Base-by-base conservation (phyloP, 2,797 vertebrate species). In the Chromobotia macracanthus region DNA sequence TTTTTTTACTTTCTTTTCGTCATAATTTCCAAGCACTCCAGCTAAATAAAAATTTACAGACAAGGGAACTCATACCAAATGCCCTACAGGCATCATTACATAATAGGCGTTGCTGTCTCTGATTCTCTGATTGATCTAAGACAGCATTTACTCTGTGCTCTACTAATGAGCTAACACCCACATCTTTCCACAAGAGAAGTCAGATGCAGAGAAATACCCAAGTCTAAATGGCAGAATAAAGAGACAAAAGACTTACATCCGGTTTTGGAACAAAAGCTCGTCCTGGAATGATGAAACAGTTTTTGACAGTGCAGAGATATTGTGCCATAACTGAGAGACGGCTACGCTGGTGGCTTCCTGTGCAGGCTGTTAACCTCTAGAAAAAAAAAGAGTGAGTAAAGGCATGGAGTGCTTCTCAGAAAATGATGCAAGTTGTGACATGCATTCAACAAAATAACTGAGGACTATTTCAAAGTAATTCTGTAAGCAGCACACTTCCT, bases 261-360 rank as follows among this genome's bases (percentile, higher is more conserved):
- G 98, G 98, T 84, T 96, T 97, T 79, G 98, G 98, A 83, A 97
- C 84, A 51, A 99, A 99, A 58, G 97, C 97, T 71, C 87, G 87
- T 46, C 97, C 97, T 0, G 97, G 95, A 89, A 99, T 97, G 44
- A 93, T 86, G 51, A 99, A 97, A 88, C 95, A 80, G 85, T 89
- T 94, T 71, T 86, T 91, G 41, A 99, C 96, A 0, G 77, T 89
- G 86, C 97, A 97, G 79, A 98, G 95, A 87, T 96, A 93, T 89
- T 99, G 98, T 67, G 96, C 91, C 96, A 99, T 97, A 72, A 99
- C 16, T 46, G 98, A 99, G 65, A 99, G 92, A n/a, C 98, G 95
- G 83, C 97, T 96, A 69, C 96, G 94, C 79, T 98, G 96, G 31
- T 63, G 93, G 88, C 91, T 93, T 81, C 94, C 87, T 0, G 95